Evolutionary conservation across 2,888 invertebrate species (phyloP), one percentile per base, ranked within the genome.

Genomic region (Calameuta idolon): DNA sequence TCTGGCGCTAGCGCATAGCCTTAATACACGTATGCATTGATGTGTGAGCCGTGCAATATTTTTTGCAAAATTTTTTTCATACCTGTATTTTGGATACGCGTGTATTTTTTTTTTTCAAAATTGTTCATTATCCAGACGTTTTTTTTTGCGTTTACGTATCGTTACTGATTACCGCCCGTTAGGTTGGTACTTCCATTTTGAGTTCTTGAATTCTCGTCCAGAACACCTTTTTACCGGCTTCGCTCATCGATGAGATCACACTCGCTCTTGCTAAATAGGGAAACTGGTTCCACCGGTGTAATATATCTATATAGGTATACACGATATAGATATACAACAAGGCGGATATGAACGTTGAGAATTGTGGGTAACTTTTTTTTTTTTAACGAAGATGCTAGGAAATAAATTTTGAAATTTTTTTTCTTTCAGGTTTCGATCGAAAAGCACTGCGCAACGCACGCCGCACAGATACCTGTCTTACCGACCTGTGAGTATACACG

Each of bases 381-480:
- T 79, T 80, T 78, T 81, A 79, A 75, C 9, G 5, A 23, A 23
- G 9, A 55, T 9, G 23, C 40, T 23, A 23, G 9, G 5, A 55
- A 55, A 23, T 5, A 55, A 23, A 2, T 55, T 55, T 55, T 55
- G 40, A 55, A 23, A 23, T 37, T 5, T 40, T 15, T 9, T 55
- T 4, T 23, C 3, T 2, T 89, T 69, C 87, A 91, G 91, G 86
- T 90, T 80, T 88, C 89, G 86, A 87, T 90, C 85, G 84, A 89
- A 83, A 89, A 89, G 87, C 87, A 87, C 85, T 86, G 87, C 86
- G 85, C 81, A 81, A 82, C 86, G 81, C 82, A 85, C 69, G 91
- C 90, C 80, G 91, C 91, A 76, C 91, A 91, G 85, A 88, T 91
- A 88, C 89, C 90, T 83, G 81, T 87, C 77, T 87, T 89, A 81